Evolutionary conservation across 2,797 vertebrate genomes (phyloP).

Genomic region (Hapalemur alaotrensis): DNA sequence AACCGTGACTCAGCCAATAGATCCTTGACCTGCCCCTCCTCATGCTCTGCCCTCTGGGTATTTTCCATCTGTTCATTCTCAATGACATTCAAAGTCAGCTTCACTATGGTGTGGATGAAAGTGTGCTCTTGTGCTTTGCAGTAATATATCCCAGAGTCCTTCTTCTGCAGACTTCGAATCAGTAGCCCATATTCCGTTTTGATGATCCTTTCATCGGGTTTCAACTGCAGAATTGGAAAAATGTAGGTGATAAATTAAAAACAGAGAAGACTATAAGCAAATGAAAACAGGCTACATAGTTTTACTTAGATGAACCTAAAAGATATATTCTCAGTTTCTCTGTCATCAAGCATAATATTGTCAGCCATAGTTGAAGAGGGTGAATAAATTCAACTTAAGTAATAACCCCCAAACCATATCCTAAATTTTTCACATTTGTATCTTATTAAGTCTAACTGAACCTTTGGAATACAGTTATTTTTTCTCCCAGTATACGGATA

Average conservation of each 20-base stretch:
- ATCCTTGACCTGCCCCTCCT: constrained; percentile 87
- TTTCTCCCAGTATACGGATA: neutral
- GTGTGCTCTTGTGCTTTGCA: constrained; percentile 95
- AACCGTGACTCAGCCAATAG: constrained; percentile 88
- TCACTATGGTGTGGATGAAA: constrained; percentile 92
- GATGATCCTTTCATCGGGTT: constrained; percentile 92
- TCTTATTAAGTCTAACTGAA: neutral
- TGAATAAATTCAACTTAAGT: neutral
- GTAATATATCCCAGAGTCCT: constrained; percentile 91
- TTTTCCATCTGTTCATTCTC: constrained; percentile 91
- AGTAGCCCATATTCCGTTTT: constrained; percentile 93
- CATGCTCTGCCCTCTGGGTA: constrained; percentile 84
- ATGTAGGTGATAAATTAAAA: constrained; percentile 70
- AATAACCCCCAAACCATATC: neutral
- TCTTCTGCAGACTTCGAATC: constrained; percentile 92
- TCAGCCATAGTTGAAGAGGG: neutral
- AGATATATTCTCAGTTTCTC: neutral
- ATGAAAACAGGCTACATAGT: constrained; percentile 45
- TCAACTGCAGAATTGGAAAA: constrained; percentile 86
- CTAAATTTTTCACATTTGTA: neutral
- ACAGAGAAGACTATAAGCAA: neutral
- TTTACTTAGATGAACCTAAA: constrained; percentile 36
- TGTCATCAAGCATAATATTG: constrained; percentile 11
- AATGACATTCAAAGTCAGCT: constrained; percentile 91
- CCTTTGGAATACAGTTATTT: neutral